These are phyloP conservation scores for Epirrita christyi DNA, from an alignment of 2,888 invertebrate species.

Conservation along the genomic window DNA sequence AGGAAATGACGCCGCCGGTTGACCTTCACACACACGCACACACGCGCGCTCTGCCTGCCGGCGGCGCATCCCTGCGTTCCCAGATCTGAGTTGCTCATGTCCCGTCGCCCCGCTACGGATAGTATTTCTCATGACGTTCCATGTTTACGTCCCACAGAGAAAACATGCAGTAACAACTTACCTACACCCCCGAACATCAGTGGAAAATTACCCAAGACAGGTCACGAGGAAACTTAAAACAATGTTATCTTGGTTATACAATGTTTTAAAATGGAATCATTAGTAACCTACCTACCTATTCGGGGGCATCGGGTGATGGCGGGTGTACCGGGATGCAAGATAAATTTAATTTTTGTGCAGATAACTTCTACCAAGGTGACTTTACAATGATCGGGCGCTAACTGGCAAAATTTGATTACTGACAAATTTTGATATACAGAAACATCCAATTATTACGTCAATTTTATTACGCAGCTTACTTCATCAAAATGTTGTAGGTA, in stretches of 20 bases:
- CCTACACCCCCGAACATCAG: constrained; percentile 7
- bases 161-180: no score
- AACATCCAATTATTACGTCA: constrained; percentile 1
- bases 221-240: constrained; percentile 23
- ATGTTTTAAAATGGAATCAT: constrained; percentile 25
- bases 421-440: constrained; percentile 30
- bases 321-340: constrained; percentile 6
- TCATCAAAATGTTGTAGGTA: constrained; percentile 1
- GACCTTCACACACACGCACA: constrained; percentile 70
- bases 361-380: constrained; percentile 64
- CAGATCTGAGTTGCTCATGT: constrained; percentile 32
- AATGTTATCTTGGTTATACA: constrained; percentile 41
- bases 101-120: constrained; percentile 39
- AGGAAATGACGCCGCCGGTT: constrained; percentile 83
- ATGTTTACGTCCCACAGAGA: neutral
- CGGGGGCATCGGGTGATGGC: constrained; percentile 21
- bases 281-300: neutral
- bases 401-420: constrained; percentile 29
- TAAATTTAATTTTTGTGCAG: constrained; percentile 42
- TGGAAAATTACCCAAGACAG: constrained; percentile 24
- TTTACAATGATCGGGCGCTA: constrained; percentile 45
- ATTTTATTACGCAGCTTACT: constrained; percentile 9
- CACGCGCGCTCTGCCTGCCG: constrained; percentile 41
- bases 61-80: constrained; percentile 52
- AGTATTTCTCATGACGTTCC: constrained; percentile 27